phyloP scores from a whole-genome alignment of 2,888 invertebrate species.

The Pammene fasciana region DNA sequence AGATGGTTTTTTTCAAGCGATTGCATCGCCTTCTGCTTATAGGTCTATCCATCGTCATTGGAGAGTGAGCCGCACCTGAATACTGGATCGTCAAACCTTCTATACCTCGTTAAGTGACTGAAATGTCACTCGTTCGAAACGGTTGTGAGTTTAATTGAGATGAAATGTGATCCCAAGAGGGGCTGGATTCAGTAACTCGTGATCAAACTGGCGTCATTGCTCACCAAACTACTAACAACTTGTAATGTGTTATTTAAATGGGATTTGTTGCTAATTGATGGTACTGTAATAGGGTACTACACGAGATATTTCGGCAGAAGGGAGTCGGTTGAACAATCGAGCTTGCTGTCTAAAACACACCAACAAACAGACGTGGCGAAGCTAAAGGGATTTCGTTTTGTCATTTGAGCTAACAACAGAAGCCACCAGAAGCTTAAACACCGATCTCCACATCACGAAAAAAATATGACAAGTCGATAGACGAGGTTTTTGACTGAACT shows the following conservation, averaged over 20 bases:
- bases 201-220: conserved; percentile 60
- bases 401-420: too few species aligned
- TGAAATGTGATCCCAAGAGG: conserved; percentile 62
- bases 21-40: too few species aligned
- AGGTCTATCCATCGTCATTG: too few species aligned
- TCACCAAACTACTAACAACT: conserved; percentile 48
- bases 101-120: not conserved
- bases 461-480: not conserved
- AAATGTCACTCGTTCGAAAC: conserved; percentile 33
- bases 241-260: conserved; percentile 43
- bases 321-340: not conserved
- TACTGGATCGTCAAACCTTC: too few species aligned
- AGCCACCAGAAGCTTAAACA: too few species aligned
- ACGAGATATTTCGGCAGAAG: conserved; percentile 6
- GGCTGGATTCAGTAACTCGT: conserved; percentile 51
- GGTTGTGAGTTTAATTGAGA: conserved; percentile 64
- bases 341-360: not conserved
- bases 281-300: conserved; percentile 18
- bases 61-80: too few species aligned
- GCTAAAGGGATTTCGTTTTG: not conserved
- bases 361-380: not conserved
- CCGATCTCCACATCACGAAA: not conserved
- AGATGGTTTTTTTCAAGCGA: too few species aligned
- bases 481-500: not conserved
- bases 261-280: conserved; percentile 37